These are phyloP conservation scores for Megaceryle torquata DNA, from an alignment of 2,113 vertebrate genomes.

Conservation along the genomic window DNA sequence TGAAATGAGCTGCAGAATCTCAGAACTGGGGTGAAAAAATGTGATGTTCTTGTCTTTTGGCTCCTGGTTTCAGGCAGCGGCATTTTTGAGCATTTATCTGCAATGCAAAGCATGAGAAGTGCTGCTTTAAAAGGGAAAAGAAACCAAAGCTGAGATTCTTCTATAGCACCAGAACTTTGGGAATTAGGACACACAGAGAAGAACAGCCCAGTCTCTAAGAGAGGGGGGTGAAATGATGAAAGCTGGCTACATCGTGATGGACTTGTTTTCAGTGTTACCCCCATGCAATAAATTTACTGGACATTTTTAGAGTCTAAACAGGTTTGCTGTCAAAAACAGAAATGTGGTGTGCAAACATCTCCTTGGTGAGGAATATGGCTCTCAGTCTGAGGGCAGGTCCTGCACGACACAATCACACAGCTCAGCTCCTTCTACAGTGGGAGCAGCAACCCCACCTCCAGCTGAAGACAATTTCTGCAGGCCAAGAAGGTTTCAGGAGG, in stretches of 20 bases:
- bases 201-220: background rate
- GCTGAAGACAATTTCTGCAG: background rate
- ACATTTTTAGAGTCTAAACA: background rate
- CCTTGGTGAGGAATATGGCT: background rate
- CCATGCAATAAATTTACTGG: background rate
- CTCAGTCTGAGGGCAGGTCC: background rate
- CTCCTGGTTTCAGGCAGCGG: background rate
- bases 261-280: background rate
- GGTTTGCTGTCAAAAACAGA: background rate
- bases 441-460: background rate
- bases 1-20: background rate
- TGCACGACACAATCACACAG: rapidly evolving
- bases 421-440: background rate
- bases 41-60: background rate
- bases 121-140: background rate
- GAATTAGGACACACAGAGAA: background rate
- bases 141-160: background rate
- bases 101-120: background rate
- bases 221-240: background rate
- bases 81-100: background rate
- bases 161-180: background rate
- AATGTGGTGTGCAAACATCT: background rate
- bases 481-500: background rate
- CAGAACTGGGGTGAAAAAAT: background rate
- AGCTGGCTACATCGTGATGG: background rate